These are phyloP conservation scores for Hofmannophila pseudospretella DNA, from an alignment of 2,888 invertebrate species.

Conservation along the genomic window DNA sequence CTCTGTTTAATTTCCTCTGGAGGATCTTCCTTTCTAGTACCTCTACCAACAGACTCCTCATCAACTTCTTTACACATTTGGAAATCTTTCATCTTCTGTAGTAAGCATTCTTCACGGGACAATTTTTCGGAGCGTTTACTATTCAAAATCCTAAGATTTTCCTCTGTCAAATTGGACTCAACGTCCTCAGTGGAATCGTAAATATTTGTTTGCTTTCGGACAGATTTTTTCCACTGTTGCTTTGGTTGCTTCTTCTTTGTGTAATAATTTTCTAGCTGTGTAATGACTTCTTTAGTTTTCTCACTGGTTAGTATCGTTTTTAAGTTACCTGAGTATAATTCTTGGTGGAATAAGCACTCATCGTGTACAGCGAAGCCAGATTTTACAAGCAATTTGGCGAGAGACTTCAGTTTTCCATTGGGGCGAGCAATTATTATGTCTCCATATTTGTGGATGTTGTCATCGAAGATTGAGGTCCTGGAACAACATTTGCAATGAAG, in stretches of 20 bases:
- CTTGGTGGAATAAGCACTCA: constrained; percentile 32
- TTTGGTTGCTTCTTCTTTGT: constrained; percentile 11
- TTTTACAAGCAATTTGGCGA: constrained; percentile 31
- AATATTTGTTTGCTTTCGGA: constrained; percentile 34
- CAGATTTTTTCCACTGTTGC: constrained; percentile 21
- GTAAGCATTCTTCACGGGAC: constrained; percentile 13
- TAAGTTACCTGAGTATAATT: constrained; percentile 32
- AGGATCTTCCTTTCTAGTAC: constrained; percentile 7
- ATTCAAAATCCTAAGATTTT: constrained; percentile 22
- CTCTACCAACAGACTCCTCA: constrained; percentile 40
- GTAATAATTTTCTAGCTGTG: constrained; percentile 29
- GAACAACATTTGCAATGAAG: too few species aligned
- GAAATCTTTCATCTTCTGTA: constrained; percentile 35
- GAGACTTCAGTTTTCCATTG: constrained; percentile 24
- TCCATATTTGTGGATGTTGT: constrained; percentile 56
- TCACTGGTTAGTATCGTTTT: constrained; percentile 31
- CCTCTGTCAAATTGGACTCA: constrained; percentile 24
- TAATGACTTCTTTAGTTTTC: constrained; percentile 28
- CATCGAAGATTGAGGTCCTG: constrained; percentile 56
- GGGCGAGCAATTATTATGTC: constrained; percentile 36
- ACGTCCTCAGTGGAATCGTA: constrained; percentile 25
- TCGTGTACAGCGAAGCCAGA: constrained; percentile 35
- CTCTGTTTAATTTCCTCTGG: too few species aligned
- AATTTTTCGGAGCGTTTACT: not conserved
- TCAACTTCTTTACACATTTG: constrained; percentile 45